A percentile compares a stretch with the other conserved stretches of the same genome.
phyloP scores from a whole-genome alignment of 2,888 invertebrate genomes.

The Pseudanteris insignis region DNA sequence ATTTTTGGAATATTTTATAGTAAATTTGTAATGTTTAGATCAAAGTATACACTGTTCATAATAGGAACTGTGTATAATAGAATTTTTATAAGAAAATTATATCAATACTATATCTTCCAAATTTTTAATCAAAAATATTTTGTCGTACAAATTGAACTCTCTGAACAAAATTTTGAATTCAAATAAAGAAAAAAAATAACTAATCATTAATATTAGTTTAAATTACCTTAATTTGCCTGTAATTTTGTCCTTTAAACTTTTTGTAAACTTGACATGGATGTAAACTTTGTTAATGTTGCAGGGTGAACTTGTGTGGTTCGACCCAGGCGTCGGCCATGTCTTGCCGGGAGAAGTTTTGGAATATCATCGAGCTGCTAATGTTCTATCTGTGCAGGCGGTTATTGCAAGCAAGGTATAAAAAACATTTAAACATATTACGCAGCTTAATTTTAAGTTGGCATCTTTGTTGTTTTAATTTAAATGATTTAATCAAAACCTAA shows the following conservation, averaged over 20 bases:
- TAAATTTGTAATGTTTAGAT: no score
- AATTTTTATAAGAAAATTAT: no score
- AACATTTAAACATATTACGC: no score
- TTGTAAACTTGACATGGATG: not conserved
- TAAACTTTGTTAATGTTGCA: constrained; percentile 47
- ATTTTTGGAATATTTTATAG: no score
- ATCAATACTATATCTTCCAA: no score
- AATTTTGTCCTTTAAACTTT: not conserved
- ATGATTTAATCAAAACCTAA: no score
- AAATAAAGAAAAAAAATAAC: not conserved
- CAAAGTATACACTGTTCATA: no score
- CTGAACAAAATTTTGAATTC: no score
- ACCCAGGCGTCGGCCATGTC: constrained; percentile 88
- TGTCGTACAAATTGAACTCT: no score
- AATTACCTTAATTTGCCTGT: not conserved
- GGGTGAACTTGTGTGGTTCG: constrained; percentile 95
- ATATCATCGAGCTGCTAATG: constrained; percentile 88
- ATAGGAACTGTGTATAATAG: no score
- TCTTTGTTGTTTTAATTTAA: constrained; percentile 40
- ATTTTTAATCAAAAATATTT: no score
- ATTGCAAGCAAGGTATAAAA: constrained; percentile 90
- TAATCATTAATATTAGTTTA: not conserved
- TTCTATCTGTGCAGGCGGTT: constrained; percentile 87
- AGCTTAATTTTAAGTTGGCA: no score
- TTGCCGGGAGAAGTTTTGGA: constrained; percentile 91